Percentiles rank a stretch among this genome's conserved stretches.
Conservation (phyloP, 1,140 invertebrate species). For the Papilio dardanus region DNA sequence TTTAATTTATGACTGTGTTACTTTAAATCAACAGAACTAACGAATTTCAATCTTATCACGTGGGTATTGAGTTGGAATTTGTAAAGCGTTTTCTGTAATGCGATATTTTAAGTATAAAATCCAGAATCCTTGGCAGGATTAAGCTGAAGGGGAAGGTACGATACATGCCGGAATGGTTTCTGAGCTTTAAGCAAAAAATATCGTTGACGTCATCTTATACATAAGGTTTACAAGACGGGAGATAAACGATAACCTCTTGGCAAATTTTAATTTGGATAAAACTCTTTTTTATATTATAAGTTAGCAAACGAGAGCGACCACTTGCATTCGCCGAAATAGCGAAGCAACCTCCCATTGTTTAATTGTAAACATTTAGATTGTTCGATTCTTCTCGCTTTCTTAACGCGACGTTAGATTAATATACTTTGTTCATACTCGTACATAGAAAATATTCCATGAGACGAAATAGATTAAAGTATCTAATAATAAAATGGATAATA, state of each 20-base stretch:
- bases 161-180: slow-evolving; percentile 33
- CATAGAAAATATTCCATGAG: too few species aligned
- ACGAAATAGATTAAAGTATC: too few species aligned
- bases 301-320: too few species aligned
- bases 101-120: slow-evolving; percentile 38
- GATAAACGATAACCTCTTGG: neutral
- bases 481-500: too few species aligned
- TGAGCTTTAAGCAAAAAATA: slow-evolving; percentile 42
- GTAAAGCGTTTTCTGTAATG: neutral
- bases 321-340: too few species aligned
- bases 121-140: slow-evolving; percentile 37
- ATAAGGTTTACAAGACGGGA: slow-evolving; percentile 10
- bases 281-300: too few species aligned
- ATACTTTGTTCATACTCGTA: too few species aligned
- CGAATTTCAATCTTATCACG: slow-evolving; percentile 2
- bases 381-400: too few species aligned
- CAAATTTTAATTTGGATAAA: neutral
- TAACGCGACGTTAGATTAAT: too few species aligned
- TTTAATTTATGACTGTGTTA: slow-evolving; percentile 38
- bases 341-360: too few species aligned
- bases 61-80: neutral
- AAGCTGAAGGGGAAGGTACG: slow-evolving; percentile 23
- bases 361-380: too few species aligned
- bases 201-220: slow-evolving; percentile 37
- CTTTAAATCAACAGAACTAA: neutral